Base-by-base conservation (phyloP, 2,888 invertebrate genomes). In the Rhorus exstirpatorius region DNA sequence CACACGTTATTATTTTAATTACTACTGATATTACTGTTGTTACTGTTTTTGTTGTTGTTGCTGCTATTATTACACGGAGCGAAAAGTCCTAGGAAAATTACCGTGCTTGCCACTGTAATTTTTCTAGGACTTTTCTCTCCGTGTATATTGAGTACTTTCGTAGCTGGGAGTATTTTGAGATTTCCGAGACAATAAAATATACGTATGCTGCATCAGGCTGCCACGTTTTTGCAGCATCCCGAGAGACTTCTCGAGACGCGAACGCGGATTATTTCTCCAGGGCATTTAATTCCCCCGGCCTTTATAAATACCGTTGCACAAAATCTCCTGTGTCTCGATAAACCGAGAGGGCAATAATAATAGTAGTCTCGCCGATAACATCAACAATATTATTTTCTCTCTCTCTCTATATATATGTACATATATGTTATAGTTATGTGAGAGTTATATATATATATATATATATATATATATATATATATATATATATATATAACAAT, bases 331-430 rank as follows among this genome's bases (percentile, higher is more conserved):
- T 60, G 35, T 14, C 58, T 17, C 58, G 58, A 60, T 35, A 60
- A 55, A 60, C 14, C 58, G 35, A 35, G 58, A 35, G 58, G 53
- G 24, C 21, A 53, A 53, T 60, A 60, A 17, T 17, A 35, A 60
- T 35, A 35, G 58, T 10, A 6, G 12, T 35, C 31, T 35, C 17
- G 10, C 8, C 35, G 26, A 60, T 60, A 60, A 35, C 58, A 12
- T 8, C 17, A 60, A 60, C 58, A 60, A 60, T 60, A 60, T 35
- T 60, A 60, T 60, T 60, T 14, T 49, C 19, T n/a, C n/a, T n/a
- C n/a, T n/a, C n/a, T n/a, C n/a, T n/a, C n/a, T n/a, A n/a, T n/a
- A n/a, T n/a, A n/a, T n/a, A n/a, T n/a, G n/a, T n/a, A n/a, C n/a
- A n/a, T n/a, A n/a, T n/a, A n/a, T n/a, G n/a, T n/a, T n/a, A n/a